These are phyloP conservation scores for Chamaetylas fuelleborni DNA, from an alignment of 2,113 vertebrate species.

Conservation along the genomic window DNA sequence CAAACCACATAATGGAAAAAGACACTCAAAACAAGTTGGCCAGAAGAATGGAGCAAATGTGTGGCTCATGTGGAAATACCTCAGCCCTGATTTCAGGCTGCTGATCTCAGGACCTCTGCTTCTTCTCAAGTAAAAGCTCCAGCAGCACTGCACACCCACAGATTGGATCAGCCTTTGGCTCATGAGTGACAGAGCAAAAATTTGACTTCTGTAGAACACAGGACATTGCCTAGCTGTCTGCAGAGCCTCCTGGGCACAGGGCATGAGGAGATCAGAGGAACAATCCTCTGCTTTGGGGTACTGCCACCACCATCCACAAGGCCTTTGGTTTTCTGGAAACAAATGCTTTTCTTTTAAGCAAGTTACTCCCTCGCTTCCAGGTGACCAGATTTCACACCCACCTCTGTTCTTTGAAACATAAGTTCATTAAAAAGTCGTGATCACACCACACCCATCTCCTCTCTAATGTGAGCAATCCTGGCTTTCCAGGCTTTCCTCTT, in stretches of 20 bases:
- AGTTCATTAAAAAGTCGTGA: not conserved
- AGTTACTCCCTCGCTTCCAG: not conserved
- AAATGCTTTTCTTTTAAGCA: not conserved
- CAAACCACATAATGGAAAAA: constrained; percentile 26
- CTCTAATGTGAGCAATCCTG: not conserved
- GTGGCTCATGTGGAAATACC: not conserved
- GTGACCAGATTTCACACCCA: not conserved
- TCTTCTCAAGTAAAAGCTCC: not conserved
- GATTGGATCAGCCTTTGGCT: not conserved
- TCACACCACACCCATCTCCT: not conserved
- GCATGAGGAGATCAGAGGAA: not conserved
- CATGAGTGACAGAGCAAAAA: not conserved
- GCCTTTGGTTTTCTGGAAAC: not conserved
- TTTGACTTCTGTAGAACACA: not conserved
- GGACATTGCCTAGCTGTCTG: not conserved
- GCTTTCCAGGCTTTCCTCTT: not conserved
- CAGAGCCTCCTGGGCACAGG: not conserved
- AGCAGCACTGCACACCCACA: not conserved
- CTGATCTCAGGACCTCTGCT: not conserved
- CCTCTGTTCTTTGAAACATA: not conserved
- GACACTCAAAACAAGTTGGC: not conserved
- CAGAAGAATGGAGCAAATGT: not conserved
- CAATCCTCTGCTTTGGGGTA: not conserved
- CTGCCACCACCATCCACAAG: not conserved
- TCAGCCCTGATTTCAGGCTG: not conserved